Base-by-base conservation (phyloP, 2,113 vertebrate species). In the Charina bottae region DNA sequence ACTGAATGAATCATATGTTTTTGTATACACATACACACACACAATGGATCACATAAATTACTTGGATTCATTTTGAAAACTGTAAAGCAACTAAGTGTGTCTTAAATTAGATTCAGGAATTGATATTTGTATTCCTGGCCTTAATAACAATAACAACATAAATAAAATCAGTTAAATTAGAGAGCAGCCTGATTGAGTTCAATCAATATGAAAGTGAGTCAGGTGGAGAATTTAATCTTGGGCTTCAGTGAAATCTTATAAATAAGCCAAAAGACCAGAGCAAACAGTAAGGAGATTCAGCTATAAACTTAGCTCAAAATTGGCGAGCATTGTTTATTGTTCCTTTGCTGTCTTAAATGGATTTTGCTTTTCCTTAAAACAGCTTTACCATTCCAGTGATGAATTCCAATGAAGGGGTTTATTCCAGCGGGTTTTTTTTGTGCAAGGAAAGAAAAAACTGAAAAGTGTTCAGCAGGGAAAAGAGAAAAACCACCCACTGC, bases 81-180 rank as follows among this genome's bases (percentile, higher is more conserved):
- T 78, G 68, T 37, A 78, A 78, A 78, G 72, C 72, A 78, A 78
- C 72, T 78, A 78, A 78, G 17, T 42, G 33, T 42, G 33, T 78
- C 33, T 23, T 96, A 97, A 97, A 98, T 97, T 94, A 97, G 96
- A 97, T 96, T 96, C 93, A 96, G 97, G 92, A 97, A 97, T 96
- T 97, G 97, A 96, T 97, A 97, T 96, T 97, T 97, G 96, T 96
- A 92, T 95, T 95, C 91, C 91, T 93, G 94, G 93, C 93, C 97
- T 97, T 97, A 97, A 97, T 96, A 98, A 97, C 97, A 97, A 97
- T 95, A 92, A 54, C 56, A 92, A 89, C 60, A 93, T 46, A 94
- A 91, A 92, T 85, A 87, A 83, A 97, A 95, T 95, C 95, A 92
- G 95, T 96, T 96, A 97, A 97, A 98, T 97, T 92, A 97, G 95